Evolutionary conservation across 53 echinoderm and acorn worm genomes (phyloP).

Genomic region (Astropecten irregularis): DNA sequence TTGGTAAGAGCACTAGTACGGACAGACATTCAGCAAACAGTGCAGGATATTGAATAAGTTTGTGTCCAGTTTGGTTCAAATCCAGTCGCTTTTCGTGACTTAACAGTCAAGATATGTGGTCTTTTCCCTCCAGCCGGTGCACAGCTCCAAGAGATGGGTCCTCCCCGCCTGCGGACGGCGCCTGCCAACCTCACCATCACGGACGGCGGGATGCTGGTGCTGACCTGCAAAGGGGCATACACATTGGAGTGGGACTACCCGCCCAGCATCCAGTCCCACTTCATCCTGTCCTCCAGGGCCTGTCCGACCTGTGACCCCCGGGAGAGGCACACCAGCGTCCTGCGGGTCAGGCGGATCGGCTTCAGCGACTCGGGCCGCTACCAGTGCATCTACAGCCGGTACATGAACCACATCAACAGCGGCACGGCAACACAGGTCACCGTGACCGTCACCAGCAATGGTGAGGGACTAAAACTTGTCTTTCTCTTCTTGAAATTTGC

Average conservation of each 20-base stretch:
- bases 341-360: constrained; percentile 46
- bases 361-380: constrained; percentile 77
- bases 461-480: constrained; percentile 21
- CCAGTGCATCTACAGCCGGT: constrained; percentile 83
- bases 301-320: constrained; percentile 63
- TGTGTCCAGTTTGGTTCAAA: no score
- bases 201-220: constrained; percentile 57
- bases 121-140: neutral
- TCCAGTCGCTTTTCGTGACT: no score
- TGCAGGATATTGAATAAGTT: no score
- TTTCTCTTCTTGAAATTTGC: neutral
- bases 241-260: constrained; percentile 84
- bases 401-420: constrained; percentile 74
- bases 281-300: constrained; percentile 48
- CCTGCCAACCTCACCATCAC: constrained; percentile 47
- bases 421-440: constrained; percentile 66
- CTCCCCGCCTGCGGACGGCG: constrained; percentile 57
- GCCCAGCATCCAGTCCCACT: constrained; percentile 55
- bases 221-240: constrained; percentile 71
- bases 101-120: neutral
- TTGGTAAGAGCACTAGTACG: no score
- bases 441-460: constrained; percentile 59
- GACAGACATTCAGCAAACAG: no score
- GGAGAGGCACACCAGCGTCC: constrained; percentile 44
- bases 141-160: constrained; percentile 43